Percentiles rank a stretch among this genome's conserved stretches.
Evolutionary conservation across 2,888 invertebrate species (phyloP).

Genomic region (Ophion ventricosus): DNA sequence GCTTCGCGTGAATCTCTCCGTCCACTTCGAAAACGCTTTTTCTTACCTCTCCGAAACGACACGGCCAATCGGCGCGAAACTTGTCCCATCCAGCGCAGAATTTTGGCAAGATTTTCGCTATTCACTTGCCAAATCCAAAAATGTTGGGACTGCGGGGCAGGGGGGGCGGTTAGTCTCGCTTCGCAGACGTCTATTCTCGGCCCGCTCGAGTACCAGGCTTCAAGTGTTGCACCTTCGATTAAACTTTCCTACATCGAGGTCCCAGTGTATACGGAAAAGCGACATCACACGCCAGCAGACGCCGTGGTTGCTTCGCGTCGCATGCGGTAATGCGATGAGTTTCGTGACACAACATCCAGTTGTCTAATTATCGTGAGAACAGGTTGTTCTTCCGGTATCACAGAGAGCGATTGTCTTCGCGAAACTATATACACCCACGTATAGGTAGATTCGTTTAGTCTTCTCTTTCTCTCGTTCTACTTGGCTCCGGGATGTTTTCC

Average conservation of each 20-base stretch:
- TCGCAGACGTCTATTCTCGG: background rate
- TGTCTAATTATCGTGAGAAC: slow-evolving; percentile 47
- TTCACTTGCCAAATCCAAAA: background rate
- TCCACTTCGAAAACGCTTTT: background rate
- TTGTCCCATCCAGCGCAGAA: background rate
- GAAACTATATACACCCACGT: background rate
- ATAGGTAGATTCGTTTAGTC: background rate
- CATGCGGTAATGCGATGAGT: slow-evolving; percentile 7
- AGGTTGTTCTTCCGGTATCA: slow-evolving; percentile 4
- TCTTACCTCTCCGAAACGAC: background rate
- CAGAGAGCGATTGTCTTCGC: background rate
- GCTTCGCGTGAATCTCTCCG: background rate
- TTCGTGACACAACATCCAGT: slow-evolving; percentile 22
- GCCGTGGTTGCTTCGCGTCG: background rate
- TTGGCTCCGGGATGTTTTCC: too few species aligned
- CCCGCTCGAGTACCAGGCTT: background rate
- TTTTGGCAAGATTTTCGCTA: background rate
- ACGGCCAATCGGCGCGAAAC: background rate
- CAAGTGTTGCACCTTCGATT: background rate
- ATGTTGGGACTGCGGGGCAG: background rate
- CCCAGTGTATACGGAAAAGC: background rate
- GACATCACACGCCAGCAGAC: background rate
- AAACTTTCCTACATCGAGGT: background rate
- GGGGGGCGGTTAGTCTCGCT: background rate
- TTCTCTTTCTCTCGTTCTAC: background rate